Percentiles rank a stretch among this genome's conserved stretches.
Evolutionary conservation across 2,113 vertebrate genomes (phyloP).

Genomic region (Otis tarda): DNA sequence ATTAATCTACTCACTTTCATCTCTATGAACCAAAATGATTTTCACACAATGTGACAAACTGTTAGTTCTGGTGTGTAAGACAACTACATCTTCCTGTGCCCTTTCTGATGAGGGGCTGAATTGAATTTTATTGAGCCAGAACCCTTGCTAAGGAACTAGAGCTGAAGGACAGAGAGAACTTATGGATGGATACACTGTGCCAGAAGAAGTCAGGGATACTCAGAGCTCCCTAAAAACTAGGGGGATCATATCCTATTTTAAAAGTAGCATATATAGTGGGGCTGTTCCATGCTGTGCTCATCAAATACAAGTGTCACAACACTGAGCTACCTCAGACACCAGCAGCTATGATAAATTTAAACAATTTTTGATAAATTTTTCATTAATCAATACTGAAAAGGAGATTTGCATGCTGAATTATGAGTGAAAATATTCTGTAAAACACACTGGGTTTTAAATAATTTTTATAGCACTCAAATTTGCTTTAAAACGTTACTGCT

Average conservation of each 20-base stretch:
- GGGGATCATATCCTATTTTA: not conserved
- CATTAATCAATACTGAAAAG: not conserved
- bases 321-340: not conserved
- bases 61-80: not conserved
- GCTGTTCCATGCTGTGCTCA: not conserved
- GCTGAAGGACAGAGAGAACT: not conserved
- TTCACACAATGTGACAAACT: not conserved
- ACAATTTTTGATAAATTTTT: not conserved
- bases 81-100: not conserved
- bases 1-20: not conserved
- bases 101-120: not conserved
- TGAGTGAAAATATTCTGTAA: not conserved
- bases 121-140: not conserved
- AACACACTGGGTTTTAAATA: not conserved
- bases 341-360: not conserved
- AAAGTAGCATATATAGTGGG: not conserved
- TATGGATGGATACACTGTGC: not conserved
- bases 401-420: not conserved
- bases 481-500: not conserved
- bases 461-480: not conserved
- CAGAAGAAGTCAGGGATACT: not conserved
- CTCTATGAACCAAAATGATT: not conserved
- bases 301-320: not conserved
- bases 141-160: not conserved
- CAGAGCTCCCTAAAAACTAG: not conserved